Evolutionary conservation across 1,140 invertebrate genomes (phyloP).

Genomic region (Sycophaga agraensis): DNA sequence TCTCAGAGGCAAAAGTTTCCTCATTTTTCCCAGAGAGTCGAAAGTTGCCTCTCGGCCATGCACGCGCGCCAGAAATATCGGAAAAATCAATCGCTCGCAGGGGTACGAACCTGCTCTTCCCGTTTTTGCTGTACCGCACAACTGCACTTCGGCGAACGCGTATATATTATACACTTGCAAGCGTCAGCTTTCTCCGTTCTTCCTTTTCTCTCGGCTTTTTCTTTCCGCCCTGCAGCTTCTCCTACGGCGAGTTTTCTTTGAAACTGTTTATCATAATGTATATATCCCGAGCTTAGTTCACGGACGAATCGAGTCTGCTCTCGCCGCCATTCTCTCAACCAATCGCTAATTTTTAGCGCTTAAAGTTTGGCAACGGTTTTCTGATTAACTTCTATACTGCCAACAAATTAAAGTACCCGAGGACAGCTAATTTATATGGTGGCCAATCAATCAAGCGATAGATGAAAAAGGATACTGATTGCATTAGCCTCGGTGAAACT

Average conservation of each 20-base stretch:
- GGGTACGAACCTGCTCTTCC: slow-evolving; percentile 33
- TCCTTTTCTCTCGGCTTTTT: background rate
- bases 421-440: too few relatives aligned
- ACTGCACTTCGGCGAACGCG: slow-evolving; percentile 12
- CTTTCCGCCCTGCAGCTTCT: background rate
- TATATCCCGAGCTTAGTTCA: slow-evolving; percentile 4
- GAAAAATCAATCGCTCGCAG: slow-evolving; percentile 51
- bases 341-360: too few relatives aligned
- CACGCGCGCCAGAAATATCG: slow-evolving; percentile 42
- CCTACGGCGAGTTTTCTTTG: slow-evolving; percentile 13
- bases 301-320: too few relatives aligned
- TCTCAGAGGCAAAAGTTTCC: slow-evolving; percentile 49
- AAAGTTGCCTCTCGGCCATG: slow-evolving; percentile 31
- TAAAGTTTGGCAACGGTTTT: too few relatives aligned
- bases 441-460: too few relatives aligned
- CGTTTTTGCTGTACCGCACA: slow-evolving; percentile 12
- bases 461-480: too few relatives aligned
- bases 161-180: slow-evolving; percentile 27
- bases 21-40: slow-evolving; percentile 51
- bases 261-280: slow-evolving; percentile 26
- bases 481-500: too few relatives aligned
- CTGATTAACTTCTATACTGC: too few relatives aligned
- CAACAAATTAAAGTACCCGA: too few relatives aligned
- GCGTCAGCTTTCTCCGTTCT: slow-evolving; percentile 8
- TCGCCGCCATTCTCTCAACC: too few relatives aligned